phyloP scores from a whole-genome alignment of 2,113 vertebrate species.

The Raja brachyura region DNA sequence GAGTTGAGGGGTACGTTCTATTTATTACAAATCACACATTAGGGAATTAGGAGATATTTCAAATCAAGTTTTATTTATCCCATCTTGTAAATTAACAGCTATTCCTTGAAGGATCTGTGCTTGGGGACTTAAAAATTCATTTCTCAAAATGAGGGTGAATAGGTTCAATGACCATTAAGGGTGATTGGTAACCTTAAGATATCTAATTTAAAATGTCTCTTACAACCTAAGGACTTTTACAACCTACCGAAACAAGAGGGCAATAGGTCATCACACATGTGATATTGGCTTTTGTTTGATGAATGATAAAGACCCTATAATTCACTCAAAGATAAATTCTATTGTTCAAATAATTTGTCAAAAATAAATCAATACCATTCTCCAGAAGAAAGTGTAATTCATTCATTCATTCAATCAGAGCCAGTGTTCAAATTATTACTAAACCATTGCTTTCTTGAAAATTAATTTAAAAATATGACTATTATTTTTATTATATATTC shows the following conservation, averaged over 20 bases:
- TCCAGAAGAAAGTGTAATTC: too few relatives aligned
- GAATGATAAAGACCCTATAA: slow-evolving; percentile 12
- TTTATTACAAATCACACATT: background rate
- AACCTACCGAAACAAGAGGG: background rate
- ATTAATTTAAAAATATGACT: background rate
- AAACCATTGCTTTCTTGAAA: background rate
- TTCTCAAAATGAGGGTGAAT: background rate
- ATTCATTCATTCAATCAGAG: too few relatives aligned
- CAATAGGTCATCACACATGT: background rate
- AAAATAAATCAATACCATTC: background rate
- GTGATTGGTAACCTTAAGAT: background rate
- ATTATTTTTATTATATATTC: background rate
- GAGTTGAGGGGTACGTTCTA: background rate
- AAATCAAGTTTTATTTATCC: background rate
- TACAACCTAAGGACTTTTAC: background rate
- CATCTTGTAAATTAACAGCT: slow-evolving; percentile 12
- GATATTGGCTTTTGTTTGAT: slow-evolving; percentile 16
- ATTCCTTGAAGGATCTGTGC: background rate
- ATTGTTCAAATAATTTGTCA: slow-evolving; percentile 16
- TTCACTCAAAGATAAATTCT: slow-evolving; percentile 4
- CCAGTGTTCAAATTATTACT: background rate
- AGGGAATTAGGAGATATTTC: background rate
- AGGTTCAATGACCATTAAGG: background rate
- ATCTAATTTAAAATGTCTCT: background rate
- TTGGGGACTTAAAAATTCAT: background rate